Percentiles rank a stretch among this genome's conserved stretches.
Conservation (phyloP, 2,797 vertebrate genomes). For the Hyperoplus immaculatus region DNA sequence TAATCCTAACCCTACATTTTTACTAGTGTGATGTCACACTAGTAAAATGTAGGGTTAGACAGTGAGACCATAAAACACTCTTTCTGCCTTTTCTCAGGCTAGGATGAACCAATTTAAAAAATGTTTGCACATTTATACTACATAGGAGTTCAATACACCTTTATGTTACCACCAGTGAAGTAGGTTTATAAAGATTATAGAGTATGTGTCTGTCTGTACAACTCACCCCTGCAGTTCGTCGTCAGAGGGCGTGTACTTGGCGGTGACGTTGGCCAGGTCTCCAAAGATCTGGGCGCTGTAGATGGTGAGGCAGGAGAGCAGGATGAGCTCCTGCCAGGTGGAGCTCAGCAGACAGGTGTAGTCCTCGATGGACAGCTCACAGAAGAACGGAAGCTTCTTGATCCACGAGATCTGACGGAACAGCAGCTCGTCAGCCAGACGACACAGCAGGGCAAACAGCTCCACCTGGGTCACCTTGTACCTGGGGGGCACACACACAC, state of each 20-base stretch:
- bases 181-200: no score
- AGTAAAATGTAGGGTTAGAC: no score
- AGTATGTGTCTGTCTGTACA: no score
- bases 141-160: no score
- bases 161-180: no score
- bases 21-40: no score
- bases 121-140: no score
- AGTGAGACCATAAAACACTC: no score
- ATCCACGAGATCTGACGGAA: slow-evolving; percentile 99
- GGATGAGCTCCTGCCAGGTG: slow-evolving; percentile 98
- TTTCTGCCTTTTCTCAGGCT: no score
- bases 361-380: slow-evolving; percentile 98
- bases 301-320: slow-evolving; percentile 97
- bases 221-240: slow-evolving; percentile 97
- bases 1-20: no score
- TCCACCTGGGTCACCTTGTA: slow-evolving; percentile 98
- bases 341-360: slow-evolving; percentile 98
- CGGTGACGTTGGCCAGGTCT: slow-evolving; percentile 95
- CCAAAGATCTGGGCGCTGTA: slow-evolving; percentile 98
- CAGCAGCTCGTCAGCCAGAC: slow-evolving; percentile 97
- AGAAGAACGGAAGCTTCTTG: slow-evolving; percentile 99
- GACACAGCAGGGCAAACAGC: slow-evolving; percentile 96
- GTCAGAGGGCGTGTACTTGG: slow-evolving; percentile 96
- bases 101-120: no score
- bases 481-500: slow-evolving; percentile 72